Base-by-base conservation (phyloP, 2,113 vertebrate genomes). In the Thalassarche chlororhynchos region DNA sequence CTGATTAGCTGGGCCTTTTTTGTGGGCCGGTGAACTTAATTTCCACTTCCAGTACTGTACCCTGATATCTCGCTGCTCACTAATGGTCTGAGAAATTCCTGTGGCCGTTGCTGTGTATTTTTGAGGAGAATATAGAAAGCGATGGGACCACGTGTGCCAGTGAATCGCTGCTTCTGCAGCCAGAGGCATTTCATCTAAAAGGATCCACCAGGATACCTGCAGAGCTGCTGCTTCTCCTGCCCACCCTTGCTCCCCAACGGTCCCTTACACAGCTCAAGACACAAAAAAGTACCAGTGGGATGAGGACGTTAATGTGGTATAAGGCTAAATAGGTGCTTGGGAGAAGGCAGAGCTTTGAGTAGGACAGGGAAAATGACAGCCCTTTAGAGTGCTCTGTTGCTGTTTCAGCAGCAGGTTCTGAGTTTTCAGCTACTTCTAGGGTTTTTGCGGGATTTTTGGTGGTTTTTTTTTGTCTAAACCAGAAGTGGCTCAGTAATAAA, bases 11-110 rank as follows among this genome's bases (percentile, higher is more conserved):
- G 21, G n/a, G 17, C 31, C 6, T 40, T 76, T 34, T 52, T 40
- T 84, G 17, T 0, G 3, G 23, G 23, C 44, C 23, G 1, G 26
- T 51, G 40, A 65, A 23, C 32, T 14, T 57, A 32, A 51, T 49
- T 93, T 83, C 28, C 31, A 24, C 42, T 57, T 21, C 40, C n/a
- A 19, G 25, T 32, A 31, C 20, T 38, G 14, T 76, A n/a, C 28
- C 11, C 19, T 38, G 34, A 11, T 64, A 76, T 52, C 51, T 71
- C 2, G 0, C 29, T 66, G 68, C 38, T 86, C 14, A 12, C 6
- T 96, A 65, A 65, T n/a, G 14, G 17, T 49, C 65, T 72, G n/a
- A 76, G 51, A 94, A 95, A 94, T 79, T 75, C 40, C 44, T 28
- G n/a, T 42, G 14, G 34, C 36, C 9, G 4, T 51, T 84, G 34